phyloP scores from a whole-genome alignment of 2,113 vertebrate genomes.

The Vombatus ursinus region DNA sequence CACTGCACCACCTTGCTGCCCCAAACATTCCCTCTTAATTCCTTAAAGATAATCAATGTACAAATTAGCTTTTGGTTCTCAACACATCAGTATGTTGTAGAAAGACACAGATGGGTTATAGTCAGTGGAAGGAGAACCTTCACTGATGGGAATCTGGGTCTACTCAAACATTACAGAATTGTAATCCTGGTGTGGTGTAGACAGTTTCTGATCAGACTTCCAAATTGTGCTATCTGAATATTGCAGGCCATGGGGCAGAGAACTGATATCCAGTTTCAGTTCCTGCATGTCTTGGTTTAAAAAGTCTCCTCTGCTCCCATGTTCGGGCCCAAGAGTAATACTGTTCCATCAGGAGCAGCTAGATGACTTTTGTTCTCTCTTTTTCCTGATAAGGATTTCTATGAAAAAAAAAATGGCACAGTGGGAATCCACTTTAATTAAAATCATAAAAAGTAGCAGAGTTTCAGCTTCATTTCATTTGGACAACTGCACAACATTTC shows the following conservation, averaged over 20 bases:
- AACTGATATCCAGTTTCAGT: background rate
- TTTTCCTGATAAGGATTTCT: constrained; percentile 22
- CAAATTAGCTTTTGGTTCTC: background rate
- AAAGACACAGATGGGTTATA: background rate
- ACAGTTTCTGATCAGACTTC: background rate
- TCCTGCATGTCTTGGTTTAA: background rate
- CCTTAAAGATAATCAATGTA: background rate
- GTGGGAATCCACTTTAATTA: constrained; percentile 41
- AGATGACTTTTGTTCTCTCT: constrained; percentile 1
- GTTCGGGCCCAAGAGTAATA: constrained; percentile 16
- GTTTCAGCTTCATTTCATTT: constrained; percentile 51
- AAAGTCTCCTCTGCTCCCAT: background rate
- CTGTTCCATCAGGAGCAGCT: background rate
- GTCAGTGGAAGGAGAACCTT: background rate
- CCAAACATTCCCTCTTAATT: background rate
- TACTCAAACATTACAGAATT: too few relatives aligned
- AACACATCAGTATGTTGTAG: too few relatives aligned
- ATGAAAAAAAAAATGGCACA: background rate
- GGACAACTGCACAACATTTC: background rate
- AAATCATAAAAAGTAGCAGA: constrained; percentile 42
- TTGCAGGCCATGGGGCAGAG: background rate
- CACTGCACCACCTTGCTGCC: too few relatives aligned
- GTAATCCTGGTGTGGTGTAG: background rate
- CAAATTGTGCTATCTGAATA: background rate
- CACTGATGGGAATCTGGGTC: background rate